Percentiles rank a stretch among this genome's conserved stretches.
These are phyloP conservation scores for Drosophila kuntzei DNA, from an alignment of 2,888 invertebrate species.

Conservation along the genomic window DNA sequence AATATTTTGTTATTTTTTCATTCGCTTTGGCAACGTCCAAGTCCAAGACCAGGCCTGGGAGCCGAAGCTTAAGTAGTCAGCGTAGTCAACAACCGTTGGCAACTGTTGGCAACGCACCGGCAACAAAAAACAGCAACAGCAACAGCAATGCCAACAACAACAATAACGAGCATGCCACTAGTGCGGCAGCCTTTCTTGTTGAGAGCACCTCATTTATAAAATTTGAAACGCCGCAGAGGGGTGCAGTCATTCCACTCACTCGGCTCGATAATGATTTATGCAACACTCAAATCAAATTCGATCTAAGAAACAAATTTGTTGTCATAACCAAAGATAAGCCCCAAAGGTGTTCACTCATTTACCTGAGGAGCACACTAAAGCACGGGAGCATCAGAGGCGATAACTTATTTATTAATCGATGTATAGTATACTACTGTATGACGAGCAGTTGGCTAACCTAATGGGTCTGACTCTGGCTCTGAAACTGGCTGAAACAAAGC, in stretches of 20 bases:
- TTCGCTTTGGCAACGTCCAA: conserved; percentile 47
- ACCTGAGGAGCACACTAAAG: conserved; percentile 1
- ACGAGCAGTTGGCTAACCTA: conserved; percentile 7
- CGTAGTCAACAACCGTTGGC: conserved; percentile 40
- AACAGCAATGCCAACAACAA: conserved; percentile 22
- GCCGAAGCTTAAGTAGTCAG: conserved; percentile 22
- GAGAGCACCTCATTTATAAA: conserved; percentile 62
- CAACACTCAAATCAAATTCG: conserved; percentile 43
- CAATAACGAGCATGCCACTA: conserved; percentile 22
- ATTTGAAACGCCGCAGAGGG: conserved; percentile 61
- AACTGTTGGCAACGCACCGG: conserved; percentile 39
- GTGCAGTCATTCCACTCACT: conserved; percentile 34
- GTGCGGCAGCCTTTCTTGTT: conserved; percentile 40
- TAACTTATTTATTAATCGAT: conserved; percentile 52
- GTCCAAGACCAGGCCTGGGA: conserved; percentile 43
- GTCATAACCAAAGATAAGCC: conserved; percentile 44
- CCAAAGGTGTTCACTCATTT: conserved; percentile 28
- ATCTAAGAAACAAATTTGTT: conserved; percentile 47
- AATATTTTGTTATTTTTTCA: conserved; percentile 26
- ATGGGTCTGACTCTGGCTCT: background rate
- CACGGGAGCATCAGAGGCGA: conserved; percentile 10
- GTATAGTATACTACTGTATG: conserved; percentile 48
- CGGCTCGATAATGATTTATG: conserved; percentile 60
- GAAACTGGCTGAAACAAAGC: background rate
- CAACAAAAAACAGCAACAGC: conserved; percentile 19